Evolutionary conservation across 2,797 vertebrate genomes (phyloP), one percentile per base, ranked within the genome.

Genomic region (Dendrocincla tyrannina): DNA sequence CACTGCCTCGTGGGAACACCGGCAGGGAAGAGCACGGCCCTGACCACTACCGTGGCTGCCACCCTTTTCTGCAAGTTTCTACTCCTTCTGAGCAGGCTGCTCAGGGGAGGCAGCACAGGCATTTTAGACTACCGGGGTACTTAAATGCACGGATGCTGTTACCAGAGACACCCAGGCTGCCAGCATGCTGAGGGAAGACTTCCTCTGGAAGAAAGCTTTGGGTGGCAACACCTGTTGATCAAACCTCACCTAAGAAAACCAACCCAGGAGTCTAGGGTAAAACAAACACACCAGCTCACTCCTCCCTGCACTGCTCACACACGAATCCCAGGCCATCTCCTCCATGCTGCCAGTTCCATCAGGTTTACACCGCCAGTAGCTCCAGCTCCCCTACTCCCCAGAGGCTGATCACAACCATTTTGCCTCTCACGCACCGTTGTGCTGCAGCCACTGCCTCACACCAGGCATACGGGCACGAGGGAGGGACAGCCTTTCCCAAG

Each of bases 31-130:
- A 63, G 53, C 46, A 17, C 0, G 0, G 70, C 37, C 32, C 28
- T 7, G 22, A 27, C n/a, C 13, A 5, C 68, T 11, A 14, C 13
- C 0, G 0, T 0, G 2, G 27, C 19, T 5, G 1, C 3, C 32
- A 13, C 32, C 46, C 16, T 1, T 1, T 35, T 50, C 49, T 4
- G 4, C 16, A 10, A 66, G 28, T 25, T 78, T 44, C 60, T n/a
- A 33, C 18, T 0, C 6, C 35, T 32, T 11, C 49, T 23, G 18
- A 19, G 30, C 20, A 49, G 35, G 39, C 78, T 70, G 27, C 32
- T 16, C 11, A 22, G 6, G 10, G 1, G 2, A 59, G 30, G 20
- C 30, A 46, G 49, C 0, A 1, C 17, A 33, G 27, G 46, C 6
- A 1, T 7, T 60, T 74, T 11, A 44, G 8, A 22, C 35, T 42